phyloP scores from a whole-genome alignment of 2,797 vertebrate species.

The Eupleurogrammus muticus region DNA sequence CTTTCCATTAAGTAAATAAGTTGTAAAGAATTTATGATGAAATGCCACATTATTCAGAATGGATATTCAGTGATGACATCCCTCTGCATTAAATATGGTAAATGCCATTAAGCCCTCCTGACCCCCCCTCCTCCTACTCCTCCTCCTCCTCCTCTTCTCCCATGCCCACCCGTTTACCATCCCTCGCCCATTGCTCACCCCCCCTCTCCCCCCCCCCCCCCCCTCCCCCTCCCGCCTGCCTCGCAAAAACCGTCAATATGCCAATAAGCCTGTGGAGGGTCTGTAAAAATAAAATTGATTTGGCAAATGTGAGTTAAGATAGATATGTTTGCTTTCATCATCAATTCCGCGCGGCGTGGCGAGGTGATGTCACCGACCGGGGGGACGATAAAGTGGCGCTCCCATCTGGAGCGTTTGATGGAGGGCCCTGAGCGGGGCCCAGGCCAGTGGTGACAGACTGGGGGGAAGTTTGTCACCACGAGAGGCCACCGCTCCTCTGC shows the following conservation, averaged over 20 bases:
- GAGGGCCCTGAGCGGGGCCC: conserved; percentile 87
- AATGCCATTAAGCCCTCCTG: conserved; percentile 90
- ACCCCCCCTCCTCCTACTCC: too few species aligned
- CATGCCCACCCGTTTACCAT: conserved; percentile 58
- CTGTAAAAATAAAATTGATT: conserved; percentile 99
- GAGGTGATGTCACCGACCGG: conserved; percentile 98
- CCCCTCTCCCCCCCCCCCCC: not conserved
- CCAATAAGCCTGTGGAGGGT: conserved; percentile 91
- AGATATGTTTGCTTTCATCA: conserved; percentile 99
- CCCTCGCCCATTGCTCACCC: conserved; percentile 37
- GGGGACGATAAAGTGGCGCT: conserved; percentile 94
- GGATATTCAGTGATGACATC: conserved; percentile 97
- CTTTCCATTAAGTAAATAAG: conserved; percentile 99
- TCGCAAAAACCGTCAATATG: conserved; percentile 99
- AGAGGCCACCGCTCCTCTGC: conserved; percentile 93
- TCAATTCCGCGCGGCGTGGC: conserved; percentile 92
- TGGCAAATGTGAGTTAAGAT: conserved; percentile 98
- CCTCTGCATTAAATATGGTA: conserved; percentile 97
- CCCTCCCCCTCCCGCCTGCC: too few species aligned
- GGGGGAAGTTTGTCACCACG: conserved; percentile 94
- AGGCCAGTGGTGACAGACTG: conserved; percentile 87
- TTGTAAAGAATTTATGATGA: conserved; percentile 98
- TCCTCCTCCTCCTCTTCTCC: conserved; percentile 42
- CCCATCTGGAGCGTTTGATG: conserved; percentile 96
- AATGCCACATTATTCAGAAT: conserved; percentile 95